Percentiles rank a stretch among this genome's conserved stretches.
phyloP scores from a whole-genome alignment of 2,888 invertebrate species.

The Oxytorus armatus region DNA sequence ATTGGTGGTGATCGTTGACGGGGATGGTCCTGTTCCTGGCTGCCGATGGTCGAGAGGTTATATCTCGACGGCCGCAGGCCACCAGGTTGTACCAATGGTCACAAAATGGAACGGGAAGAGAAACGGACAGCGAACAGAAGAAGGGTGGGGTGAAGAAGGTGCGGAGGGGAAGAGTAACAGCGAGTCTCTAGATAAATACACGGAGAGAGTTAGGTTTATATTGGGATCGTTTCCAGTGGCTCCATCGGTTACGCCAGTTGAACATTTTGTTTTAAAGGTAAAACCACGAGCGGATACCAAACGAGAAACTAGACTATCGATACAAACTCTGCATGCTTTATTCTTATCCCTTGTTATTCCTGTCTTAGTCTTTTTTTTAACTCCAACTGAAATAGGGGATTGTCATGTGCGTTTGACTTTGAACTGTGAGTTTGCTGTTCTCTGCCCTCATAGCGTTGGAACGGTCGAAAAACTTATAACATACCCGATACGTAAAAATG shows the following conservation, averaged over 20 bases:
- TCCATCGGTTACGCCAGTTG: conserved; percentile 53
- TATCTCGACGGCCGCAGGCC: conserved; percentile 49
- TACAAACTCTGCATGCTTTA: background rate
- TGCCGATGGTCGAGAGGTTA: conserved; percentile 41
- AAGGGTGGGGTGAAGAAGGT: conserved; percentile 14
- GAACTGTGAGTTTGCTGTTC: background rate
- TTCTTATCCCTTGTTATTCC: too few relatives aligned
- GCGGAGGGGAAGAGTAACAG: conserved; percentile 28
- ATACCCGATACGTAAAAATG: too few relatives aligned
- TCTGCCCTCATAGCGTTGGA: too few relatives aligned
- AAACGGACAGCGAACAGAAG: conserved; percentile 33
- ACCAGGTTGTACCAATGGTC: conserved; percentile 32
- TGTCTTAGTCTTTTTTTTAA: too few relatives aligned
- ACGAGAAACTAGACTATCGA: conserved; percentile 10
- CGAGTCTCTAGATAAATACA: conserved; percentile 59
- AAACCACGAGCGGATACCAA: conserved; percentile 4
- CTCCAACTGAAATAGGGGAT: too few relatives aligned
- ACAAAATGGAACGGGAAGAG: conserved; percentile 47
- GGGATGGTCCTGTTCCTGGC: conserved; percentile 27
- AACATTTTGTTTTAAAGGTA: conserved; percentile 41
- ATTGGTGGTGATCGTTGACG: conserved; percentile 46
- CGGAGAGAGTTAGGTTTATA: conserved; percentile 54
- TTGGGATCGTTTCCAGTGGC: conserved; percentile 56
- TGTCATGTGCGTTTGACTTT: background rate
- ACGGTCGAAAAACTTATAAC: too few relatives aligned